Base-by-base conservation (phyloP, 2,797 vertebrate genomes). In the Melanotaenia boesemani region DNA sequence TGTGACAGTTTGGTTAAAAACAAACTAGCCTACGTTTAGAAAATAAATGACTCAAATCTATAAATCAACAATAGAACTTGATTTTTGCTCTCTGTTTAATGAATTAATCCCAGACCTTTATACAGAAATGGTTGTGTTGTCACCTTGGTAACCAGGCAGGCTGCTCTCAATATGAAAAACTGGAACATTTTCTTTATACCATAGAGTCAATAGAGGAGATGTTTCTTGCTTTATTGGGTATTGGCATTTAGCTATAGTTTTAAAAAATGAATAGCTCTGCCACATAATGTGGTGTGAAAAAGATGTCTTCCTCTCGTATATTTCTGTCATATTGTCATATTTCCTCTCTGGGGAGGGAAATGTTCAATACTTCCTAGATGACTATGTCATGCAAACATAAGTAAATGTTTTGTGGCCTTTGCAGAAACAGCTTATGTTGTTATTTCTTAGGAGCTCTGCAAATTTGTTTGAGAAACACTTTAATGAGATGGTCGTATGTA, bases 381-480 rank as follows among this genome's bases (percentile, higher is more conserved):
- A 18, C 34, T 72, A 69, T 36, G 55, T 50, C 64, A 48, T 55
- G 11, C 20, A 64, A 36, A 57, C 20, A 62, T n/a, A 9, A n/a
- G 59, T 34, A 61, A 44, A 28, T 62, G 18, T 52, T 60, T 61
- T 32, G 24, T 4, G 37, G 37, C 28, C 22, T 77, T 70, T 59
- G 44, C 28, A 46, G 52, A 70, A 71, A 63, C 22, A 4, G 63
- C 8, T 68, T 37, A 71, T 48, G 44, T 44, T 67, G 66, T 37
- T 6, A 11, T 63, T 60, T 62, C 63, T 73, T 41, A 0, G 4
- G 34, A 65, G 56, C 5, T 36, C 24, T 32, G n/a, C n/a, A 26
- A 58, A 64, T 69, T 74, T 54, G 18, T 59, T 15, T 54, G n/a
- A 44, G 37, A 56, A 61, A 80, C 41, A 34, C 57, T 59, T 72